These are phyloP conservation scores for Gymnoscelis rufifasciata DNA, from an alignment of 2,888 invertebrate species.

Conservation along the genomic window DNA sequence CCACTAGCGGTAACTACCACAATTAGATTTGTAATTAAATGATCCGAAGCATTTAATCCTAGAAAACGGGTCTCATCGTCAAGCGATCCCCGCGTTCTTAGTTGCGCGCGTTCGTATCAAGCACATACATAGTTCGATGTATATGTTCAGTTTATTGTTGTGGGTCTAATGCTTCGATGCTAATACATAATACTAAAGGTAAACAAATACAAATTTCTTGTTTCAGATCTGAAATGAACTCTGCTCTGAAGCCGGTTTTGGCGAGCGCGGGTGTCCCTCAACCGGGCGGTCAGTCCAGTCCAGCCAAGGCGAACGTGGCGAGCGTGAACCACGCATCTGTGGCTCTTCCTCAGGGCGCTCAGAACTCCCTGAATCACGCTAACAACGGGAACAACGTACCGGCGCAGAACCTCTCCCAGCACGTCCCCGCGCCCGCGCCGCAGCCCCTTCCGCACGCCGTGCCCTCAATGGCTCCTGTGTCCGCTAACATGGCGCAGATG, in stretches of 20 bases:
- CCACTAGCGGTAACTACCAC: conserved; percentile 60
- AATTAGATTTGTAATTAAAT: conserved; percentile 37
- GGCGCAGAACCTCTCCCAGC: conserved; percentile 64
- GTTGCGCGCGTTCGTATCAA: conserved; percentile 58
- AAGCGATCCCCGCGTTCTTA: conserved; percentile 58
- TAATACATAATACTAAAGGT: conserved; percentile 51
- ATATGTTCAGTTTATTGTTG: conserved; percentile 66
- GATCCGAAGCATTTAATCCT: conserved; percentile 38
- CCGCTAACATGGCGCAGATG: conserved; percentile 75
- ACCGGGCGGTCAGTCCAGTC: conserved; percentile 66
- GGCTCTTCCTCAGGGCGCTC: conserved; percentile 63
- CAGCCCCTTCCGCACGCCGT: conserved; percentile 55
- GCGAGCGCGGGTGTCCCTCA: conserved; percentile 71
- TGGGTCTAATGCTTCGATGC: conserved; percentile 69
- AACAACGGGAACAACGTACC: conserved; percentile 48
- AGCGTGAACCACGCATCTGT: conserved; percentile 64
- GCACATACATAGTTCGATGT: conserved; percentile 30
- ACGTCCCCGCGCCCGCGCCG: conserved; percentile 52
- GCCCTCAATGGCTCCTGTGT: conserved; percentile 72
- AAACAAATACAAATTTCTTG: conserved; percentile 48
- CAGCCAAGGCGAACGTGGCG: conserved; percentile 68
- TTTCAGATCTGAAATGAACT: conserved; percentile 77
- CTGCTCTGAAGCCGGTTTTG: conserved; percentile 80
- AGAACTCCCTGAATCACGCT: conserved; percentile 58
- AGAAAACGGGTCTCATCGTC: conserved; percentile 46